Conservation (phyloP, 2,888 invertebrate genomes). For the Zygaena filipendulae region DNA sequence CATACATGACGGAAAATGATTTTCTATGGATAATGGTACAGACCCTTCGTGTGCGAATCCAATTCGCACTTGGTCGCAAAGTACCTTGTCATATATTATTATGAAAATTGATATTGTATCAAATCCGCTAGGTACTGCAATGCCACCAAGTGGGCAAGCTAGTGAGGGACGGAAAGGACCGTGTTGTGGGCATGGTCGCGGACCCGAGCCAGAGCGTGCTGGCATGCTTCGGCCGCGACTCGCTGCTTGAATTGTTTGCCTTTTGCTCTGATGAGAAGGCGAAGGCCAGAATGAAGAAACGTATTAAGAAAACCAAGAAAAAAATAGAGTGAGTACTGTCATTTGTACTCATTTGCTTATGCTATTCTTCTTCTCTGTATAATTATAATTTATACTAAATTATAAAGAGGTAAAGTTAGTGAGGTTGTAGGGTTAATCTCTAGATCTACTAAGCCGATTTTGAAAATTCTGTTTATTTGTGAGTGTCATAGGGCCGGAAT, state of each 20-base stretch:
- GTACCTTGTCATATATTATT: no score
- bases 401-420: neutral
- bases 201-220: constrained; percentile 80
- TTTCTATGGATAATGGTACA: no score
- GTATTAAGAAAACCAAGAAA: constrained; percentile 79
- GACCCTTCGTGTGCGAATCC: no score
- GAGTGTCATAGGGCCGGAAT: no score
- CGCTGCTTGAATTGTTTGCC: constrained; percentile 83
- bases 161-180: constrained; percentile 80
- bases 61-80: no score
- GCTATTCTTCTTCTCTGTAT: constrained; percentile 4
- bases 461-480: no score
- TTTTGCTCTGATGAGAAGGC: constrained; percentile 83
- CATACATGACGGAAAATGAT: no score
- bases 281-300: constrained; percentile 75
- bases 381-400: no score
- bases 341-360: constrained; percentile 1
- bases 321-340: constrained; percentile 54
- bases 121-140: constrained; percentile 62
- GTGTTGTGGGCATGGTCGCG: constrained; percentile 78
- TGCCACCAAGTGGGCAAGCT: constrained; percentile 84
- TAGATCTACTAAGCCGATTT: no score
- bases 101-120: no score
- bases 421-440: no score
- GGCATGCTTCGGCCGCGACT: constrained; percentile 86